These are phyloP conservation scores for Tragelaphus scriptus DNA, from an alignment of 2,113 vertebrate species.

Conservation along the genomic window DNA sequence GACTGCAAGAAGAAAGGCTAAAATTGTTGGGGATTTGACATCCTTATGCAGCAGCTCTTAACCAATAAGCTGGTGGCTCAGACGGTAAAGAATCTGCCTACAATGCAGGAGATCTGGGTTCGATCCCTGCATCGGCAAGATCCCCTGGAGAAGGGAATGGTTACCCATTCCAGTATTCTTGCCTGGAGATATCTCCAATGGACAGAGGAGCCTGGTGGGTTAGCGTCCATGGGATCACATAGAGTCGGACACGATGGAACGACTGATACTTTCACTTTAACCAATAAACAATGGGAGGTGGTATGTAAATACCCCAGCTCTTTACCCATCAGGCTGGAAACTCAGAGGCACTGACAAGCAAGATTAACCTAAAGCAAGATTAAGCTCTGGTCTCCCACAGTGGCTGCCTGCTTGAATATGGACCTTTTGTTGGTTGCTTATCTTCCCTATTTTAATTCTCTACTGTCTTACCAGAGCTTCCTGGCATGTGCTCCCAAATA, in stretches of 20 bases:
- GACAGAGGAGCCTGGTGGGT: neutral
- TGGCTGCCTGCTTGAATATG: neutral
- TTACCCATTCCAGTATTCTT: neutral
- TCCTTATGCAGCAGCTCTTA: neutral
- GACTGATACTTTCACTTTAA: neutral
- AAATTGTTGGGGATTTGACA: neutral
- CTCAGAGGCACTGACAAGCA: neutral
- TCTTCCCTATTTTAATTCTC: neutral
- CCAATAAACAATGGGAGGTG: neutral
- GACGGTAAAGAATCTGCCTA: neutral
- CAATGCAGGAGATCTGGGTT: neutral
- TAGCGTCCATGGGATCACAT: neutral
- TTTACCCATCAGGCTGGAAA: neutral
- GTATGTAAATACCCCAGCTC: neutral
- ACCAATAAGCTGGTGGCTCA: neutral
- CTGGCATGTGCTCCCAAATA: no score
- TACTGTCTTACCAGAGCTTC: neutral
- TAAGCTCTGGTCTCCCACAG: neutral
- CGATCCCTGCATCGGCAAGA: neutral
- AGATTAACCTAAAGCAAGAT: no score
- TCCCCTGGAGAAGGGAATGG: neutral
- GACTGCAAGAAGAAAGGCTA: neutral
- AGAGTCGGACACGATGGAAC: neutral
- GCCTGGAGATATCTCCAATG: neutral
- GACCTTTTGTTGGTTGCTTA: neutral